Base-by-base conservation (phyloP, 2,113 vertebrate species). In the Lipophrys pholis region DNA sequence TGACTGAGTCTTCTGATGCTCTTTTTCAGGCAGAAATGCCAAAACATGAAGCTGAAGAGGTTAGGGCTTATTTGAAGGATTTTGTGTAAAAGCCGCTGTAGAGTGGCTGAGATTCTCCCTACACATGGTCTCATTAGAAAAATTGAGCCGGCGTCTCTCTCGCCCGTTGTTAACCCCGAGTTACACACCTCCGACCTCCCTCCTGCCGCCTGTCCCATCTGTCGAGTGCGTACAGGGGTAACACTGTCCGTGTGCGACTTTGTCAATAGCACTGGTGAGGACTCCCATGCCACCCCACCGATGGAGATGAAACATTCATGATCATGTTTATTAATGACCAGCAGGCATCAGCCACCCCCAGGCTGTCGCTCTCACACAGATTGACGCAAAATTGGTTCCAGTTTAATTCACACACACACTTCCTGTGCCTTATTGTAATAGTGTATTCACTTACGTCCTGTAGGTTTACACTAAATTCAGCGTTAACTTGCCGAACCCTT, bases 301-400 rank as follows among this genome's bases (percentile, higher is more conserved):
- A 87, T 64, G 16, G 50, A 54, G 69, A 90, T 93, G 88, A 93
- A 93, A 92, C 81, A 93, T 93, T 94, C 87, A 93, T 91, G 91
- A 92, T 88, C 82, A 91, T 92, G 91, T 91, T 92, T 94, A 92
- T 93, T 93, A 92, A 92, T 92, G 91, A 87, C 81, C 86, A 75
- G 85, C 78, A 87, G 91, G 86, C 90, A 81, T 79, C 69, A 81
- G 82, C 82, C 70, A 62, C 85, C 78, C 73, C 79, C 66, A 16
- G 48, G 49, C 76, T 82, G 69, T 81, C 52, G 30, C 56, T 70
- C 48, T 35, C 59, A 43, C 48, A 14, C 70, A 75, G 65, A 49
- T 46, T 40, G 49, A 53, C 45, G 38, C 51, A 41, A 10, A 35
- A 36, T 4, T 30, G 21, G 21, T 4, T 30, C 21, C 21, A 30